Evolutionary conservation across 2,888 invertebrate genomes (phyloP).

Genomic region (Drosophila neonasuta): DNA sequence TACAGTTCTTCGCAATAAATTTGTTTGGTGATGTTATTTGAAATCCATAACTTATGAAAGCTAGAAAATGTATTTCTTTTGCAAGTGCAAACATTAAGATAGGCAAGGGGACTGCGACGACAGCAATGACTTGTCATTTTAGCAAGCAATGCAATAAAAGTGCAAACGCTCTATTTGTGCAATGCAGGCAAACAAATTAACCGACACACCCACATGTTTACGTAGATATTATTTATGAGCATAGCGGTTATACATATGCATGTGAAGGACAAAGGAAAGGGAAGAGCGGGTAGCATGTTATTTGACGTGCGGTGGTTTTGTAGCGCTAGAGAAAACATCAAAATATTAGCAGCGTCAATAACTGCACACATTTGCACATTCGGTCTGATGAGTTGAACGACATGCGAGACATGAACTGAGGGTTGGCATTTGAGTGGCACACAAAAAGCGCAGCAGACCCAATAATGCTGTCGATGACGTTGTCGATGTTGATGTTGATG

Average conservation of each 20-base stretch:
- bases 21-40: no score
- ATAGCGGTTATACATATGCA: neutral
- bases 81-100: neutral
- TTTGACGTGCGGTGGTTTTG: constrained; percentile 42
- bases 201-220: constrained; percentile 12
- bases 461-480: constrained; percentile 39
- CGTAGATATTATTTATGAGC: constrained; percentile 18
- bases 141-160: constrained; percentile 61
- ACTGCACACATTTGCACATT: constrained; percentile 62
- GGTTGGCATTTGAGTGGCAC: constrained; percentile 48
- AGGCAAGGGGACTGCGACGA: neutral
- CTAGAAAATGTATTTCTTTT: neutral
- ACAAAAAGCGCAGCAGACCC: constrained; percentile 61
- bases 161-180: constrained; percentile 39
- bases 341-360: constrained; percentile 73
- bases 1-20: no score
- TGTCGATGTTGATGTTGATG: constrained; percentile 6
- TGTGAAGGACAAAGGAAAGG: neutral
- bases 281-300: constrained; percentile 15
- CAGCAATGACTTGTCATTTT: constrained; percentile 37
- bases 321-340: constrained; percentile 36
- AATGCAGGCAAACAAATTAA: constrained; percentile 40
- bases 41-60: constrained; percentile 1
- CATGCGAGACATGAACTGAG: constrained; percentile 10
- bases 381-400: constrained; percentile 33